Evolutionary conservation across 2,797 vertebrate genomes (phyloP), one percentile per base, ranked within the genome.

Genomic region (Poeciliopsis gracilis): DNA sequence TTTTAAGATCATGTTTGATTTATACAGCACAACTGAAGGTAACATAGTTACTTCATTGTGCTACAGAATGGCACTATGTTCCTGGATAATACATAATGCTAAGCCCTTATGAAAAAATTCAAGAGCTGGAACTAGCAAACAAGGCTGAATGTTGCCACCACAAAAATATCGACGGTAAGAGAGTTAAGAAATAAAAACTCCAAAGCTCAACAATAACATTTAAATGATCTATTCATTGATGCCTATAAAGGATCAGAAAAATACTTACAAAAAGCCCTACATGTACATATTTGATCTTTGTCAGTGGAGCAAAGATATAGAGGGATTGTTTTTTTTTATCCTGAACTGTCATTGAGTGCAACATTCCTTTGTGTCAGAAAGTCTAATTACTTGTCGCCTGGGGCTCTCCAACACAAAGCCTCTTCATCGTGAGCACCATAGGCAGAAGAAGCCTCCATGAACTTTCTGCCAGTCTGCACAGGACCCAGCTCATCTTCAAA

Each of bases 311-410:
- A 84, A 82, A 81, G 79, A 77, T 77, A 79, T 16, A 33, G 5
- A 81, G 74, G 61, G 84, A 69, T 59, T 51, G 18, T 46, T 45
- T 13, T 15, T 30, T 75, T 84, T 79, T n/a, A 89, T 80, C 84
- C 75, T 73, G 78, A 81, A 79, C 86, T 77, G 88, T 94, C 77
- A 91, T 89, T 94, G 88, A 95, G 76, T 84, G 84, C 81, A 93
- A 86, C 95, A 96, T 97, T 97, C 95, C 87, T 95, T 85, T 89
- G 89, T 95, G 96, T 96, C 95, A 96, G 88, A 93, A 93, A 90
- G 80, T 90, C 73, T 93, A 92, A 94, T 94, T 93, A 91, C 85
- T 88, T 89, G 71, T 91, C 84, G 94, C 96, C 95, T 91, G 84
- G 76, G 91, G 96, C 91, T 85, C 87, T 87, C 82, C 79, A 90